phyloP scores from a whole-genome alignment of 2,888 invertebrate genomes.

The Asteroscopus sphinx region DNA sequence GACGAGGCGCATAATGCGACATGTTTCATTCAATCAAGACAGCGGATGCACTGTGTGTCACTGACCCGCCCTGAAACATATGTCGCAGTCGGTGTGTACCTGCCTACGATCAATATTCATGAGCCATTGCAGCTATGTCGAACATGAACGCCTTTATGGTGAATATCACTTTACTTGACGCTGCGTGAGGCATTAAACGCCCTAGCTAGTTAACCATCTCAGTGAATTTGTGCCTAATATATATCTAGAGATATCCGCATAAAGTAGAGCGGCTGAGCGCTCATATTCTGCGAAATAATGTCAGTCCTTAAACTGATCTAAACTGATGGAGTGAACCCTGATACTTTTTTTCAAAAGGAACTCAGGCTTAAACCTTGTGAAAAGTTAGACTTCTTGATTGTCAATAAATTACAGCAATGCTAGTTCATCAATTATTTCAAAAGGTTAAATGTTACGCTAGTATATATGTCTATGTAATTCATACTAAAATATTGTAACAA shows the following conservation, averaged over 20 bases:
- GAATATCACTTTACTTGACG: slow-evolving; percentile 59
- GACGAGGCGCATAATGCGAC: slow-evolving; percentile 58
- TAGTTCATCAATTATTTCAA: no score
- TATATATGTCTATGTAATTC: no score
- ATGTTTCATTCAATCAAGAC: slow-evolving; percentile 81
- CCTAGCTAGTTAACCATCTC: slow-evolving; percentile 53
- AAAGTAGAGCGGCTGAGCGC: slow-evolving; percentile 20
- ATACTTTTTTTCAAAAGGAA: no score
- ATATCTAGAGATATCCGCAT: slow-evolving; percentile 17
- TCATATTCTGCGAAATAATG: slow-evolving; percentile 4
- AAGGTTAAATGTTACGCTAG: no score
- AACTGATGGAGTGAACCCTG: no score
- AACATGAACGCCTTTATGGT: slow-evolving; percentile 58
- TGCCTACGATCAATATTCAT: slow-evolving; percentile 68
- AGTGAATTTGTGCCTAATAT: slow-evolving; percentile 48
- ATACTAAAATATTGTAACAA: no score
- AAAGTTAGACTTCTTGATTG: no score
- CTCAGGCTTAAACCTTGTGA: no score
- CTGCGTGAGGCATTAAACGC: slow-evolving; percentile 52
- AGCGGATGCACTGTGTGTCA: slow-evolving; percentile 73
- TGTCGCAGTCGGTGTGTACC: slow-evolving; percentile 57
- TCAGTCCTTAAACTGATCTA: no score
- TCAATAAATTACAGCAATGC: no score
- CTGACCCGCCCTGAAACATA: slow-evolving; percentile 65
- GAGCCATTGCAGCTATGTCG: slow-evolving; percentile 61